Conservation (phyloP, 2,888 invertebrate species). For the Papilio protenor region DNA sequence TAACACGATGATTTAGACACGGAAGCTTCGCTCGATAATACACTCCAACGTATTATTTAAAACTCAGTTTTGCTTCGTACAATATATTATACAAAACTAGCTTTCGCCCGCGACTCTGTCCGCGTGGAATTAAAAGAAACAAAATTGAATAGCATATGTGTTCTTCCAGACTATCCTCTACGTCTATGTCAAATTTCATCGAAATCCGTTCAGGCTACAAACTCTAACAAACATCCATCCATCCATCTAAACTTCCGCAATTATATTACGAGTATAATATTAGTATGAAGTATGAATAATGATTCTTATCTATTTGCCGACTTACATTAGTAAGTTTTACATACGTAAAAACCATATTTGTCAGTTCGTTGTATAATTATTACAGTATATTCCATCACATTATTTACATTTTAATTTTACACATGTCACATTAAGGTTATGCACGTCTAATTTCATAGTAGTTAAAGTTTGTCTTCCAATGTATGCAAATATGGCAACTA, state of each 20-base stretch:
- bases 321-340: not conserved
- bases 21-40: constrained; percentile 33
- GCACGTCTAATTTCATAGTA: too few relatives aligned
- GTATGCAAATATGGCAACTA: not conserved
- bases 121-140: too few relatives aligned
- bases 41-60: constrained; percentile 31
- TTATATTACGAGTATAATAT: too few relatives aligned
- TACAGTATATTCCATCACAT: not conserved
- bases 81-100: not conserved
- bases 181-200: too few relatives aligned
- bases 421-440: too few relatives aligned
- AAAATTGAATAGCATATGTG: too few relatives aligned
- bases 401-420: not conserved
- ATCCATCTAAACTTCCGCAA: too few relatives aligned
- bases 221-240: too few relatives aligned
- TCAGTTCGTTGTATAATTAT: not conserved
- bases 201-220: too few relatives aligned
- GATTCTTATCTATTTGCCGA: not conserved
- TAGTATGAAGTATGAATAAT: too few relatives aligned
- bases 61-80: not conserved
- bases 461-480: not conserved
- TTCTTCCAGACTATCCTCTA: too few relatives aligned
- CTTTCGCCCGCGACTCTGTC: too few relatives aligned
- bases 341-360: not conserved
- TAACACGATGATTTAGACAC: constrained; percentile 35